Evolutionary conservation across 1,140 invertebrate species (phyloP).

Genomic region (Episyrphus balteatus): DNA sequence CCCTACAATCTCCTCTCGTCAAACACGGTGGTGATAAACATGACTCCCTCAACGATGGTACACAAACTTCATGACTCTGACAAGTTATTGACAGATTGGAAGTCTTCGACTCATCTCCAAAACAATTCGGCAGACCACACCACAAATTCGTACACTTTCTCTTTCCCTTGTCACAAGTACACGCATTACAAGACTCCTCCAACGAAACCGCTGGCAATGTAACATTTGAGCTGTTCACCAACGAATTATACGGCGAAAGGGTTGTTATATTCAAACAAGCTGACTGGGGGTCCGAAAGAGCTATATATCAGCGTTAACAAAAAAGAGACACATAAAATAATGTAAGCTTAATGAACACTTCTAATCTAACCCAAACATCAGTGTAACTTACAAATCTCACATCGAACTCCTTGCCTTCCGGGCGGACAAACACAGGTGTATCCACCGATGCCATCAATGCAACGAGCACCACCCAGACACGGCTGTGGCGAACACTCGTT

Average conservation of each 20-base stretch:
- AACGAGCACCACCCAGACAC: conserved; percentile 75
- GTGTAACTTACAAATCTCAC: conserved; percentile 43
- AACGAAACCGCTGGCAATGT: conserved; percentile 34
- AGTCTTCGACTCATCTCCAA: conserved; percentile 43
- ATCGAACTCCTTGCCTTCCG: conserved; percentile 58
- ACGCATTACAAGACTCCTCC: conserved; percentile 70
- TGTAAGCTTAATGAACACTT: neutral
- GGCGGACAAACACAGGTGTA: conserved; percentile 73
- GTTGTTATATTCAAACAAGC: conserved; percentile 21
- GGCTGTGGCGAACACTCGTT: conserved; percentile 68
- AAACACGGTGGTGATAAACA: conserved; percentile 67
- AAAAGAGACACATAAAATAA: neutral
- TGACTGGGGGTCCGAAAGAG: conserved; percentile 33
- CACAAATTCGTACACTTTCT: conserved; percentile 74
- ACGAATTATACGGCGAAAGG: conserved; percentile 25
- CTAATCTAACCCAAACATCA: neutral
- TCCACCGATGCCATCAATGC: conserved; percentile 61
- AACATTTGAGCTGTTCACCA: conserved; percentile 20
- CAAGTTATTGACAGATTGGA: conserved; percentile 40
- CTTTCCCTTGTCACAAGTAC: conserved; percentile 60
- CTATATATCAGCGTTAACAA: conserved; percentile 12
- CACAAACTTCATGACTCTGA: conserved; percentile 47
- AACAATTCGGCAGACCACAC: conserved; percentile 72
- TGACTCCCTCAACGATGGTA: conserved; percentile 59
- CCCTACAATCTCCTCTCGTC: conserved; percentile 70